Conservation (phyloP, 2,888 invertebrate genomes). For the Leucophenga maculata region DNA sequence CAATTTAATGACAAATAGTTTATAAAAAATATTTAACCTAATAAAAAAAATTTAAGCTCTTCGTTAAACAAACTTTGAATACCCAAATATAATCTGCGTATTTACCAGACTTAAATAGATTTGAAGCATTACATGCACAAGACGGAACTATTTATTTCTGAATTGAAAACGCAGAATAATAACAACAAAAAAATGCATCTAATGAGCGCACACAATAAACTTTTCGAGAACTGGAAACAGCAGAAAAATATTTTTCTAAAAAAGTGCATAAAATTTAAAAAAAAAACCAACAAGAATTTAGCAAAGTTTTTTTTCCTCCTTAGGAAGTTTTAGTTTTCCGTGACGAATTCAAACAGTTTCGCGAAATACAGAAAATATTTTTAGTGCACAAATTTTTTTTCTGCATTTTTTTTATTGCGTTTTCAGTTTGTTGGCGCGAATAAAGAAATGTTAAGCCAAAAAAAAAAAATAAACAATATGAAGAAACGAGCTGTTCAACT, state of each 20-base stretch:
- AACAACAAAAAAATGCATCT: background rate
- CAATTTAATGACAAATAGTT: too few relatives aligned
- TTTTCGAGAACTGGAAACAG: background rate
- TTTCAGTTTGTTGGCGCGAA: slow-evolving; percentile 5
- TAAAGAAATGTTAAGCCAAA: background rate
- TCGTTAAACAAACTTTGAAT: too few relatives aligned
- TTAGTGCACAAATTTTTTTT: background rate
- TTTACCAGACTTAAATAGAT: background rate
- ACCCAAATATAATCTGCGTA: too few relatives aligned
- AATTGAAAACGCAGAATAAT: background rate
- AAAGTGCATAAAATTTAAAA: background rate
- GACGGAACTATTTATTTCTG: background rate
- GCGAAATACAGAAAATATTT: slow-evolving; percentile 16
- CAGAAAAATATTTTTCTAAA: background rate
- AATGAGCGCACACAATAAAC: slow-evolving; percentile 7
- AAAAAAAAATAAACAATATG: background rate
- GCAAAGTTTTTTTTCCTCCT: slow-evolving; percentile 1
- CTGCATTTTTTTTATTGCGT: background rate
- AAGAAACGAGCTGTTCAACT: background rate
- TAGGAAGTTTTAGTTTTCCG: slow-evolving; percentile 5
- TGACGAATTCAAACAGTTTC: slow-evolving; percentile 23
- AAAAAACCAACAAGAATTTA: background rate
- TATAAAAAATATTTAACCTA: too few relatives aligned
- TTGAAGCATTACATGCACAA: background rate
- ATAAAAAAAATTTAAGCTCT: too few relatives aligned